A percentile compares a stretch with the other conserved stretches of the same genome.
These are phyloP conservation scores for Thera britannica DNA, from an alignment of 2,888 invertebrate species.

Conservation along the genomic window DNA sequence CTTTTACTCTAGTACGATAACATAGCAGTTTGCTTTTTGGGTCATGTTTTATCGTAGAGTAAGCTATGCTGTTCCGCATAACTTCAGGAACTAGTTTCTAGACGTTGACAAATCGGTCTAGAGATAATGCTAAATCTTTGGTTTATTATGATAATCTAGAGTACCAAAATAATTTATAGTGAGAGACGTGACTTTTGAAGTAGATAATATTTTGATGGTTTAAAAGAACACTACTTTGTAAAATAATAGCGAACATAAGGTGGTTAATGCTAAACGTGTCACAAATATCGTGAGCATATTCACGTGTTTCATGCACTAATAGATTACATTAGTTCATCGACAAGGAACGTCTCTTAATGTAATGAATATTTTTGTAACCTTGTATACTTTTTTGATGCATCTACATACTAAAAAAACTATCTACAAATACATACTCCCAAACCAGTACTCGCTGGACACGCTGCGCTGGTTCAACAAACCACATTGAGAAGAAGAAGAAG, in stretches of 20 bases:
- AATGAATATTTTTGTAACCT: neutral
- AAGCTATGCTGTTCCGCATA: constrained; percentile 44
- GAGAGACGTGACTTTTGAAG: neutral
- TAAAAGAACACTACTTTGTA: constrained; percentile 1
- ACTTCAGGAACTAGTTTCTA: constrained; percentile 40
- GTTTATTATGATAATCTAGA: neutral
- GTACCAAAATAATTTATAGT: neutral
- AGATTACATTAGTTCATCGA: constrained; percentile 1
- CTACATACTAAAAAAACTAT: too few relatives aligned
- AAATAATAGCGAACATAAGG: constrained; percentile 1
- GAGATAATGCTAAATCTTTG: constrained; percentile 8
- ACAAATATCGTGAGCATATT: constrained; percentile 7
- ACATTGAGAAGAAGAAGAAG: too few relatives aligned
- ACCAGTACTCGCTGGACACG: too few relatives aligned
- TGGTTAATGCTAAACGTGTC: constrained; percentile 16
- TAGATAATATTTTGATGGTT: neutral
- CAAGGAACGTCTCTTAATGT: constrained; percentile 30
- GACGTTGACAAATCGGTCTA: constrained; percentile 30
- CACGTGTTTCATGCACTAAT: constrained; percentile 7
- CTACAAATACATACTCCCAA: too few relatives aligned
- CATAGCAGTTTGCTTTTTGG: constrained; percentile 46
- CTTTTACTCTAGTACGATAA: constrained; percentile 40
- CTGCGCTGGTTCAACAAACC: too few relatives aligned
- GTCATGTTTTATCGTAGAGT: constrained; percentile 54
- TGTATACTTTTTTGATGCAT: too few relatives aligned